Conservation (phyloP, 2,113 vertebrate genomes). For the Rhagologus leucostigma region DNA sequence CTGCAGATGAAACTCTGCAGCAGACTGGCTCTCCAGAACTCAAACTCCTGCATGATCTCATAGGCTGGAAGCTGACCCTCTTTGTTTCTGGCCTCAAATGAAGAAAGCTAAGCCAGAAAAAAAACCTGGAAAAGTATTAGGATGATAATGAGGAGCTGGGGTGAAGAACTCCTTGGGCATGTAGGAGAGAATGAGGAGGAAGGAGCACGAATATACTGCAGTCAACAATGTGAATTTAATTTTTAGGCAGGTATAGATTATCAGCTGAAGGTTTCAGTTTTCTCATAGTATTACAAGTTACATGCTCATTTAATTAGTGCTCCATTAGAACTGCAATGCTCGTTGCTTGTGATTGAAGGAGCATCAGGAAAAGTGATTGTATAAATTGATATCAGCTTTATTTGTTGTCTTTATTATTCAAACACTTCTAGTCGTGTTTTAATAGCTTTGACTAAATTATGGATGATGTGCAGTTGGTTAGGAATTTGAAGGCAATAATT, state of each 20-base stretch:
- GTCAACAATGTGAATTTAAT: background rate
- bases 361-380: background rate
- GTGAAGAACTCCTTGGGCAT: background rate
- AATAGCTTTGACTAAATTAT: conserved; percentile 14
- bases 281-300: background rate
- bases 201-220: background rate
- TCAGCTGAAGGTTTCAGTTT: background rate
- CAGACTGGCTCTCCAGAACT: background rate
- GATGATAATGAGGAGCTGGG: background rate
- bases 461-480: conserved; percentile 8
- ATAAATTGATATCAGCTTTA: background rate
- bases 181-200: background rate
- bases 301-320: background rate
- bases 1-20: background rate
- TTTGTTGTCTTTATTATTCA: conserved; percentile 33
- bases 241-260: background rate
- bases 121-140: background rate
- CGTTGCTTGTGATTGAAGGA: background rate
- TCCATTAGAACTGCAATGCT: background rate
- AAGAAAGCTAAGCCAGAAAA: background rate
- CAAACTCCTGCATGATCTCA: conserved; percentile 29
- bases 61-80: conserved; percentile 21
- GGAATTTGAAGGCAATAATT: conserved; percentile 19
- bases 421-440: background rate
- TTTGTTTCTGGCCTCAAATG: conserved; percentile 1